Base-by-base conservation (phyloP, 1,140 invertebrate species). In the Hormaphis cornu region DNA sequence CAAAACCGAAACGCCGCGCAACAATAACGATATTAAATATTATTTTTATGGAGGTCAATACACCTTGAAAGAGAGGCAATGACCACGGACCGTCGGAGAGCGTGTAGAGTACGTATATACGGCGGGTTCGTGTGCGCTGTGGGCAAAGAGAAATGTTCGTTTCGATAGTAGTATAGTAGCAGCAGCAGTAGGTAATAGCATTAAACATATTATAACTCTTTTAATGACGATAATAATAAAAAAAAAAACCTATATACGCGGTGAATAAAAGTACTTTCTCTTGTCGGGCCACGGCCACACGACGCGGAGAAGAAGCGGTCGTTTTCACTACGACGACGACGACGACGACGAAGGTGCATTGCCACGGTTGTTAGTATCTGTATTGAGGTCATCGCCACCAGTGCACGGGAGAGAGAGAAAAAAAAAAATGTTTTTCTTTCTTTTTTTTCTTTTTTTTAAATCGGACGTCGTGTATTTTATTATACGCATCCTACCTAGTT, bases 271-370 rank as follows among this genome's bases (percentile, higher is more conserved):
- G 40, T 61, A 61, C 58, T 61, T 61, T 61, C 58, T 61, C 58
- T 61, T 44, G 58, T 40, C 58, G 58, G n/a, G 58, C 58, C 58
- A 61, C 58, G 58, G 58, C 37, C 58, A 40, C 9, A 33, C 16
- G 18, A 26, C 37, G 37, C 42, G 12, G 9, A 30, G 58, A 61
- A 61, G 58, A 61, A 61, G 37, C 56, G 30, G 22, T 61, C 33
- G 58, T 61, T 61, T 61, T 61, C 58, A 61, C 58, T 61, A 44
- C 20, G n/a, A n/a, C n/a, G n/a, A n/a, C n/a, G n/a, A n/a, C n/a
- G n/a, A n/a, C n/a, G n/a, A n/a, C 24, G n/a, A 42, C 24, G 37
- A 53, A 61, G 58, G 58, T 42, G 58, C 58, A 61, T 61, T 61
- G 58, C 58, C 58, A 61, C 24, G 58, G 58, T 42, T 42, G 40